phyloP scores from a whole-genome alignment of 2,888 invertebrate genomes.

The Mellilla xanthometata region DNA sequence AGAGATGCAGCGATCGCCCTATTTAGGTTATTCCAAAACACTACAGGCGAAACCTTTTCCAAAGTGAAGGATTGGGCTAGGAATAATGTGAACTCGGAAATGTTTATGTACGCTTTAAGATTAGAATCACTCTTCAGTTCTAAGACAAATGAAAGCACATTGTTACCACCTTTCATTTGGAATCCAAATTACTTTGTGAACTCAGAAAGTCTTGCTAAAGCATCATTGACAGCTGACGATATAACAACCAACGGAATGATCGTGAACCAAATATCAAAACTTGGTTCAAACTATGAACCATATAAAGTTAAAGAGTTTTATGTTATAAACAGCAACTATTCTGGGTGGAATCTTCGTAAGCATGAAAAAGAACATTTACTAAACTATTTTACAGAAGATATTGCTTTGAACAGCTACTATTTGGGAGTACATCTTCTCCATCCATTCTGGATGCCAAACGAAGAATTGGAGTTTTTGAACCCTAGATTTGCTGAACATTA shows the following conservation, averaged over 20 bases:
- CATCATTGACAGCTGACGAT: slow-evolving; percentile 51
- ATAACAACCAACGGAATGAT: slow-evolving; percentile 34
- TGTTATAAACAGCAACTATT: slow-evolving; percentile 65
- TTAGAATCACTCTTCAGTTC: slow-evolving; percentile 64
- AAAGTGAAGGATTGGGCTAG: slow-evolving; percentile 62
- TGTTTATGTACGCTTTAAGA: slow-evolving; percentile 71
- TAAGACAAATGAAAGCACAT: slow-evolving; percentile 38
- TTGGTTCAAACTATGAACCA: slow-evolving; percentile 42
- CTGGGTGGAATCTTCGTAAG: slow-evolving; percentile 76
- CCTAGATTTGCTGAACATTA: slow-evolving; percentile 64
- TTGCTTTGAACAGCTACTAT: slow-evolving; percentile 83
- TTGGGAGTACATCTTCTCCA: slow-evolving; percentile 78
- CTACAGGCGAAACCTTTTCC: slow-evolving; percentile 55
- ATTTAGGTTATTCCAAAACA: slow-evolving; percentile 64
- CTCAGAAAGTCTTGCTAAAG: slow-evolving; percentile 62
- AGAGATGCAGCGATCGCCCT: slow-evolving; percentile 69
- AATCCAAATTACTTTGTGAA: slow-evolving; percentile 70
- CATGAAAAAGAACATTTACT: slow-evolving; percentile 73
- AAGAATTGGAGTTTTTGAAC: slow-evolving; percentile 61
- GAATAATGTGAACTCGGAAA: slow-evolving; percentile 70
- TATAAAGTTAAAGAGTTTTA: slow-evolving; percentile 41
- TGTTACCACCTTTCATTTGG: slow-evolving; percentile 69
- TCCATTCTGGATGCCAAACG: slow-evolving; percentile 83
- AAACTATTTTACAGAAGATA: slow-evolving; percentile 85
- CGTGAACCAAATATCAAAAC: slow-evolving; percentile 26